Evolutionary conservation across 2,797 vertebrate genomes (phyloP).

Genomic region (Pseudopleuronectes americanus): DNA sequence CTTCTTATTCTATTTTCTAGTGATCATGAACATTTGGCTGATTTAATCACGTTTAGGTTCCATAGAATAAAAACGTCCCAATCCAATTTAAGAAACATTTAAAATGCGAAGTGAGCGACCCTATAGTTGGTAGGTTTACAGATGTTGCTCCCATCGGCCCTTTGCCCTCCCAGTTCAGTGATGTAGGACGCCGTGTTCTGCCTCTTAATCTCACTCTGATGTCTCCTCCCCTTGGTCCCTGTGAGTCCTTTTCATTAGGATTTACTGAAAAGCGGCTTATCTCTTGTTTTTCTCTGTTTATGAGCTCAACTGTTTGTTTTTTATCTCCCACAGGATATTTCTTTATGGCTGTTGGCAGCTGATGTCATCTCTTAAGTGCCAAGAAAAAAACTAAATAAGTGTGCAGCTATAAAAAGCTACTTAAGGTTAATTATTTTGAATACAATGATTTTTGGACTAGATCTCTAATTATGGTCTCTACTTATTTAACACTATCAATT

Average conservation of each 20-base stretch:
- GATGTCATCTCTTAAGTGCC: constrained; percentile 14
- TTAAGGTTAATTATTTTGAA: neutral
- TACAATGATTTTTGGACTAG: no score
- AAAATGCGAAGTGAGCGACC: neutral
- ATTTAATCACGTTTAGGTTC: neutral
- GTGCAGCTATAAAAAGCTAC: neutral
- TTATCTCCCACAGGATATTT: constrained; percentile 12
- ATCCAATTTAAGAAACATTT: neutral
- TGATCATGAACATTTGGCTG: neutral
- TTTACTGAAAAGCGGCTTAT: constrained; percentile 79
- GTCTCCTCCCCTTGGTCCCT: constrained; percentile 30
- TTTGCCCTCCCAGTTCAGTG: constrained; percentile 27
- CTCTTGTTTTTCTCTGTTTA: constrained; percentile 59
- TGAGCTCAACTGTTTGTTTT: constrained; percentile 30
- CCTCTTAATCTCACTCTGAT: constrained; percentile 42
- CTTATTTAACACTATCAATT: no score
- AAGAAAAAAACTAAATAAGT: neutral
- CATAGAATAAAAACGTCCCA: neutral
- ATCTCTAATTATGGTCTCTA: no score
- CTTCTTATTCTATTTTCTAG: neutral
- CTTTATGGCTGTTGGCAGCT: constrained; percentile 4
- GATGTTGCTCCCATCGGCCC: neutral
- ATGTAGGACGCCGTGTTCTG: constrained; percentile 55
- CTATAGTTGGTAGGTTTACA: neutral
- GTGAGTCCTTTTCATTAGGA: constrained; percentile 59